Base-by-base conservation (phyloP, 2,797 vertebrate species). In the Pantherophis alleghaniensis region DNA sequence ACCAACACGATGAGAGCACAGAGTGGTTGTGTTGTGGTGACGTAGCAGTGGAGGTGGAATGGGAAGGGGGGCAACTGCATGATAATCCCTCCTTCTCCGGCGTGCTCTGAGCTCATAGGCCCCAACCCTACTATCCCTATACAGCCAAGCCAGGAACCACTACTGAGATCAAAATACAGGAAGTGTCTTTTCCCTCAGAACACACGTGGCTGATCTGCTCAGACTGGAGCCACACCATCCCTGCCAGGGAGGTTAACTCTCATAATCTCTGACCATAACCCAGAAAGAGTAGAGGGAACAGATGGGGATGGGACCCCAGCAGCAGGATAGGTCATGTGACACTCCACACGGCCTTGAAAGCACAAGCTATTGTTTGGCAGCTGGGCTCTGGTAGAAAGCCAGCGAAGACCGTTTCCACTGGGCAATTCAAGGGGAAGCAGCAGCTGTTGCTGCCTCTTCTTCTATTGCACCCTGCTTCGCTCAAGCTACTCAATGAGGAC, bases 181-280 rank as follows among this genome's bases (percentile, higher is more conserved):
- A 98, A 98, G 97, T 95, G 95, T 93, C 96, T 98, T 98, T 98
- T 98, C 97, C 97, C 97, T 98, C 98, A 97, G 96, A 97, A 98
- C 97, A 98, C 99, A 99, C 99, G 99, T 99, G 99, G 99, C 99
- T 99, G 98, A 99, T 99, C 99, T 99, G 98, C 99, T 99, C 99
- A 98, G 98, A 98, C 98, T 96, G 98, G 98, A 98, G 98, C 98
- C 98, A 98, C 98, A 96, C 98, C 98, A 96, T 98, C 97, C 98
- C 98, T 98, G 98, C 98, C 98, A 98, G 98, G 97, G 98, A 98
- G 98, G 98, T 98, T 98, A 98, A 97, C 94, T 98, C 98, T 98
- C 97, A 96, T 98, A 97, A 97, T 98, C 98, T 98, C 98, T 98
- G 98, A 98, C 97, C 97, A 47, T 98, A 97, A 97, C 97, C 97